A percentile compares a stretch with the other conserved stretches of the same genome.
phyloP scores from a whole-genome alignment of 2,113 vertebrate genomes.

The Todiramphus chloris region DNA sequence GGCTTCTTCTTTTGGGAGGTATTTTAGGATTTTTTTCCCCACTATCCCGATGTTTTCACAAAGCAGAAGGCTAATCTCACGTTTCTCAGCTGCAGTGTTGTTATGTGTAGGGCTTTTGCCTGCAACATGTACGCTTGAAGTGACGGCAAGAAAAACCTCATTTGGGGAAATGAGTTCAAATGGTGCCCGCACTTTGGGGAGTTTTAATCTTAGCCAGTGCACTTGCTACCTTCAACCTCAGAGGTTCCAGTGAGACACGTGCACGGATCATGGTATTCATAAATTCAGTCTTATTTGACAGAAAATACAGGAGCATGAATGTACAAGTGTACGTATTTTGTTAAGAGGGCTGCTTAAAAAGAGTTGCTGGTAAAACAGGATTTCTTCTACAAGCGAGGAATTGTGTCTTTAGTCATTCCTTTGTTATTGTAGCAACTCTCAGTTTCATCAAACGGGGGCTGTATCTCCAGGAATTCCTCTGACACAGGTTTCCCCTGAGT shows the following conservation, averaged over 20 bases:
- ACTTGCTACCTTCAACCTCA: neutral
- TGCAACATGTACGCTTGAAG: rapidly evolving
- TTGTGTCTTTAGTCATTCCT: neutral
- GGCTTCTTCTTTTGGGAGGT: neutral
- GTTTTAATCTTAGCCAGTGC: rapidly evolving
- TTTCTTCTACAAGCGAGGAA: neutral
- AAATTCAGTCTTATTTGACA: neutral
- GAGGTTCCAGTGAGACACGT: neutral
- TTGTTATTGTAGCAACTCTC: neutral
- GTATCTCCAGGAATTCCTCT: slow-evolving; percentile 19
- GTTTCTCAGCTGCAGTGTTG: neutral
- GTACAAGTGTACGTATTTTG: neutral
- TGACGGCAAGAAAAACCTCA: neutral
- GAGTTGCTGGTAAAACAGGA: neutral
- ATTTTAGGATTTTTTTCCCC: neutral
- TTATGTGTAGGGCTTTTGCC: neutral
- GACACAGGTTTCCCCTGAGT: neutral
- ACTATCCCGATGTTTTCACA: neutral
- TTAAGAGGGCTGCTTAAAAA: neutral
- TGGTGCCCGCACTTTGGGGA: neutral
- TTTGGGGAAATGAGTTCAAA: neutral
- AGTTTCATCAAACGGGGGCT: neutral
- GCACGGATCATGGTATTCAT: neutral
- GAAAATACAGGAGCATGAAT: neutral
- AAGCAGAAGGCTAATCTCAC: neutral